Evolutionary conservation across 2,888 invertebrate genomes (phyloP).

Genomic region (Lapara coniferarum): DNA sequence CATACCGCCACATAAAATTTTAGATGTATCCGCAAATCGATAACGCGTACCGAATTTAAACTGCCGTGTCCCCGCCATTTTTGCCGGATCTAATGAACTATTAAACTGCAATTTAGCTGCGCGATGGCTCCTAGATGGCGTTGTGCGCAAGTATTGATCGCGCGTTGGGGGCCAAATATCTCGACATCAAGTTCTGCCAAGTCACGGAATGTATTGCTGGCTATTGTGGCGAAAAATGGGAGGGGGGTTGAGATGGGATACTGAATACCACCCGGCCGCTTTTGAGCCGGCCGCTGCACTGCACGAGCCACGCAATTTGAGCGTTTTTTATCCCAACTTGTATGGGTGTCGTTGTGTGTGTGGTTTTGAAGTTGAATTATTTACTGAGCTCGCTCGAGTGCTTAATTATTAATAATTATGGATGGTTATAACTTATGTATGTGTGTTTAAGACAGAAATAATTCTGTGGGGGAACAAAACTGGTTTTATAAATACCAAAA

Average conservation of each 20-base stretch:
- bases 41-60: constrained; percentile 80
- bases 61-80: constrained; percentile 79
- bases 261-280: constrained; percentile 59
- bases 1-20: constrained; percentile 38
- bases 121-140: constrained; percentile 79
- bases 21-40: constrained; percentile 66
- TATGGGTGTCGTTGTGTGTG: constrained; percentile 14
- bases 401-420: constrained; percentile 24
- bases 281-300: constrained; percentile 40
- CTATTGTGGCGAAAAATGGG: constrained; percentile 82
- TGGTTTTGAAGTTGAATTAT: constrained; percentile 11
- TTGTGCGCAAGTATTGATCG: constrained; percentile 82
- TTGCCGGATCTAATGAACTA: constrained; percentile 83
- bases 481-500: constrained; percentile 10
- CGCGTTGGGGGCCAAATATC: constrained; percentile 71
- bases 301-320: constrained; percentile 26
- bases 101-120: constrained; percentile 83
- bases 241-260: constrained; percentile 68
- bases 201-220: constrained; percentile 83
- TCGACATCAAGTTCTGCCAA: constrained; percentile 78
- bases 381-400: constrained; percentile 19
- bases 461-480: constrained; percentile 8
- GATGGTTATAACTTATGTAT: constrained; percentile 20
- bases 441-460: constrained; percentile 15
- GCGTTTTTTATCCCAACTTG: constrained; percentile 26